A percentile compares a stretch with the other conserved stretches of the same genome.
Evolutionary conservation across 2,113 vertebrate species (phyloP).

Genomic region (Stegastes partitus): DNA sequence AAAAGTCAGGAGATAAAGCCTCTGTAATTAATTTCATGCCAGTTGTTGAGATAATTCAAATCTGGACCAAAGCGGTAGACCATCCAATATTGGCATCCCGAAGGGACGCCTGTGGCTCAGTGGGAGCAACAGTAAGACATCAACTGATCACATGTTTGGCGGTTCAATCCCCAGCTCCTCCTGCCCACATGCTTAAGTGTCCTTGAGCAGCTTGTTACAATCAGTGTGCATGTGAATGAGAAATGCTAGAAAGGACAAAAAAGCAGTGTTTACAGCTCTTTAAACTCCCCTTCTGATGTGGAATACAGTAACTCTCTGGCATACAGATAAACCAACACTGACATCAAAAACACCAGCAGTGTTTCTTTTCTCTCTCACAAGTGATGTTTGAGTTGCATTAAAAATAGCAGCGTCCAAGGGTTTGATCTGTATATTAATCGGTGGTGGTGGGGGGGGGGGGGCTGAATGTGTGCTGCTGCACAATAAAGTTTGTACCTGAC

Average conservation of each 20-base stretch:
- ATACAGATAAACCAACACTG: not conserved
- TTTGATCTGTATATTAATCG: not conserved
- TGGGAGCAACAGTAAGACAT: not conserved
- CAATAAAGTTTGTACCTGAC: constrained; percentile 35
- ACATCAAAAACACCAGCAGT: not conserved
- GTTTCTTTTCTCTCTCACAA: not conserved
- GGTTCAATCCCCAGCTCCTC: not conserved
- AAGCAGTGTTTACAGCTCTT: not conserved
- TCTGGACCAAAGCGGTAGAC: too few relatives aligned
- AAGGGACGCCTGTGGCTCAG: too few relatives aligned
- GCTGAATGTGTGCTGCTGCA: constrained; percentile 5
- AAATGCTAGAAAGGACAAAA: not conserved
- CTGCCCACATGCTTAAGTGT: not conserved
- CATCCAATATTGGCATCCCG: too few relatives aligned
- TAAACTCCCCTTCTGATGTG: not conserved
- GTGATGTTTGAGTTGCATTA: not conserved
- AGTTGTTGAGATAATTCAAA: too few relatives aligned
- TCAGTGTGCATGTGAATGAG: not conserved
- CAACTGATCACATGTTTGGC: not conserved
- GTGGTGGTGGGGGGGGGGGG: too few relatives aligned
- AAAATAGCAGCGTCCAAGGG: not conserved
- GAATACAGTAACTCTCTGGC: not conserved
- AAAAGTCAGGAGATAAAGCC: too few relatives aligned
- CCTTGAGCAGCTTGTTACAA: not conserved
- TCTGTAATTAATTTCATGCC: too few relatives aligned